phyloP scores from a whole-genome alignment of 2,888 invertebrate species.

The Tachina lurida region DNA sequence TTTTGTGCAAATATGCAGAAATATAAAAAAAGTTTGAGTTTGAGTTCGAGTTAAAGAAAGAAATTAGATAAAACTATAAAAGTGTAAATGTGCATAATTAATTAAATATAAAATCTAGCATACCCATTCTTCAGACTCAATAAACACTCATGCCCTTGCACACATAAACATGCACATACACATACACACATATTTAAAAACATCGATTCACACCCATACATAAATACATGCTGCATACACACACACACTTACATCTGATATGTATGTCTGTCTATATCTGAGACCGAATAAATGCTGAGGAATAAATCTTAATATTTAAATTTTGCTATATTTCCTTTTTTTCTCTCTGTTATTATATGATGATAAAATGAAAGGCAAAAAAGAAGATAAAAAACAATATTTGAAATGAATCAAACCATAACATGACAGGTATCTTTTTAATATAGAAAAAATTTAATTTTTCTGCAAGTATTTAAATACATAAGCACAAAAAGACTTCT shows the following conservation, averaged over 20 bases:
- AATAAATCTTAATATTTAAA: slow-evolving; percentile 69
- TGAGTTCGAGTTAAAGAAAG: slow-evolving; percentile 14
- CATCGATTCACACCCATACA: background rate
- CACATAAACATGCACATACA: background rate
- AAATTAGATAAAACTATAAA: slow-evolving; percentile 58
- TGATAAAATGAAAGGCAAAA: slow-evolving; percentile 2
- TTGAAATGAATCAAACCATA: slow-evolving; percentile 47
- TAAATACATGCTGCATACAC: too few species aligned
- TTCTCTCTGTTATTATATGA: slow-evolving; percentile 9
- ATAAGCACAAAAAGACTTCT: slow-evolving; percentile 12
- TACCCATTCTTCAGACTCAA: slow-evolving; percentile 44
- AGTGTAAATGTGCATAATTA: slow-evolving; percentile 77
- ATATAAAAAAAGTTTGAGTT: slow-evolving; percentile 10
- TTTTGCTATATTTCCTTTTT: slow-evolving; percentile 36
- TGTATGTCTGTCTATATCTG: background rate
- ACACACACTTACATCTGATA: background rate
- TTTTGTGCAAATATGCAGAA: slow-evolving; percentile 66
- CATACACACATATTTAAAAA: background rate
- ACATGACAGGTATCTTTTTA: slow-evolving; percentile 63
- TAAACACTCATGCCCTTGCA: slow-evolving; percentile 18
- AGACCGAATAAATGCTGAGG: slow-evolving; percentile 18
- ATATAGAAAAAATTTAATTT: slow-evolving; percentile 28
- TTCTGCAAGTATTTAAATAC: slow-evolving; percentile 31
- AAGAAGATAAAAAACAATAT: slow-evolving; percentile 13
- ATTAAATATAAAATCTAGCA: slow-evolving; percentile 79